These are phyloP conservation scores for Setophaga kirtlandii DNA, from an alignment of 2,113 vertebrate species.

Conservation along the genomic window DNA sequence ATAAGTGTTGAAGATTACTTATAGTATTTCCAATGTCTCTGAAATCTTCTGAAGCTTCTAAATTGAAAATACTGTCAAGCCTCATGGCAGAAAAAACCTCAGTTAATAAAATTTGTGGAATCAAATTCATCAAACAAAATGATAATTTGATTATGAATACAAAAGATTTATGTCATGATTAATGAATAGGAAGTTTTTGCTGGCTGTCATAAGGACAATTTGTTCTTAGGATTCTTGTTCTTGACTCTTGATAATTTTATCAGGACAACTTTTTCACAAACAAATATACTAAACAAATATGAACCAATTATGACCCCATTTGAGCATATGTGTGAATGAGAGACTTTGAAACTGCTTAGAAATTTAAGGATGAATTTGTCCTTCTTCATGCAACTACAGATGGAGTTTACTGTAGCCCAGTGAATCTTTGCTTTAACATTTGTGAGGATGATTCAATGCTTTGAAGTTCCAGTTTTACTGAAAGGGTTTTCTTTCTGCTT, in stretches of 20 bases:
- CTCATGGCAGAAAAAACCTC: not conserved
- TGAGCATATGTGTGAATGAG: not conserved
- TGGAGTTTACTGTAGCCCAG: not conserved
- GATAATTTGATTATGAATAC: not conserved
- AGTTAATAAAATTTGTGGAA: not conserved
- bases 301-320: not conserved
- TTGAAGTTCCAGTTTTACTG: not conserved
- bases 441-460: not conserved
- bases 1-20: not conserved
- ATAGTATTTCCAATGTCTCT: not conserved
- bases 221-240: not conserved
- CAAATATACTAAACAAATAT: not conserved
- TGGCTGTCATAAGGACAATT: not conserved
- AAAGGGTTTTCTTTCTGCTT: not conserved
- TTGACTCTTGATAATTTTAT: not conserved
- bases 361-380: not conserved
- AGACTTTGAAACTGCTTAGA: not conserved
- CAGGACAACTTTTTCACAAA: not conserved
- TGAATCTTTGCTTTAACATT: not conserved
- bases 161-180: not conserved
- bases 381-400: not conserved
- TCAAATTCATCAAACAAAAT: not conserved
- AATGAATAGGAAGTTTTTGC: not conserved
- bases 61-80: not conserved
- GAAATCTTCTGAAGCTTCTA: not conserved